phyloP scores from a whole-genome alignment of 2,113 vertebrate genomes.

The Elanus axillaris region DNA sequence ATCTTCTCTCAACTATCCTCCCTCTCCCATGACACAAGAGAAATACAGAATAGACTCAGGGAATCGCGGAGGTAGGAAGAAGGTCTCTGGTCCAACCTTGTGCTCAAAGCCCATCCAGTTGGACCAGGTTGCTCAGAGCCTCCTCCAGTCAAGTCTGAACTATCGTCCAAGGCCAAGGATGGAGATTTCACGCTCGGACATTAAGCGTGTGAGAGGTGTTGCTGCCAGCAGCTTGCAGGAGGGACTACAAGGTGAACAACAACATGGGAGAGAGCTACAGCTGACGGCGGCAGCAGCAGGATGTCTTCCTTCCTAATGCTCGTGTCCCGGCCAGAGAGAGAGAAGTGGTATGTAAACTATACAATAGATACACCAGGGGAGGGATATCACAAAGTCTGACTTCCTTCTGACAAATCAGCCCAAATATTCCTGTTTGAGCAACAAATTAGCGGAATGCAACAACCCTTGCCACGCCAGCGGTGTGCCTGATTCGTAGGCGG shows the following conservation, averaged over 20 bases:
- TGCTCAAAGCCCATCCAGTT: neutral
- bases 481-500: neutral
- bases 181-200: neutral
- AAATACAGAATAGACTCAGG: neutral
- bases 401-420: neutral
- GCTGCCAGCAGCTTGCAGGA: neutral
- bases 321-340: neutral
- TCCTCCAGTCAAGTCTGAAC: neutral
- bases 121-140: neutral
- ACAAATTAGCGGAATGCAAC: neutral
- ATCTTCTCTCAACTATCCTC: neutral
- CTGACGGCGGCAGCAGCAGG: neutral
- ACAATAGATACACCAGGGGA: neutral
- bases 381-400: neutral
- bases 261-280: neutral
- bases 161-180: neutral
- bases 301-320: neutral
- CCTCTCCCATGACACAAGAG: neutral
- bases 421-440: neutral
- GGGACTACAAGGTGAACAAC: neutral
- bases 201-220: neutral
- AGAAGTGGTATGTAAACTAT: accelerated
- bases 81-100: neutral
- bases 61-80: neutral
- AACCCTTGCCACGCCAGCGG: neutral